A percentile compares a stretch with the other conserved stretches of the same genome.
These are phyloP conservation scores for Coronaproctus castanopsis DNA, from an alignment of 2,888 invertebrate genomes.

Conservation along the genomic window DNA sequence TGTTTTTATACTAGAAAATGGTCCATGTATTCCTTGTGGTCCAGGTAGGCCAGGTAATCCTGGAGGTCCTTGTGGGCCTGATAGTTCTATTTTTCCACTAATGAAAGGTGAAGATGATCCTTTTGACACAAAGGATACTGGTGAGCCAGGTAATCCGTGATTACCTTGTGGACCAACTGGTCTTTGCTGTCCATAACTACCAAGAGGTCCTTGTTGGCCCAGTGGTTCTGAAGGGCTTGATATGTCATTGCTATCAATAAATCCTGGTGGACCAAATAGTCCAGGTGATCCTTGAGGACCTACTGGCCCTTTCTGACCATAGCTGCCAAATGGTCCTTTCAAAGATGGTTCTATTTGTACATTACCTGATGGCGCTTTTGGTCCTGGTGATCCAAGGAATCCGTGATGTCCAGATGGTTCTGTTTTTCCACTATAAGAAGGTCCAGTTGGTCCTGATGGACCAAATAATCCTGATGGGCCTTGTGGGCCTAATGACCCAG, in stretches of 20 bases:
- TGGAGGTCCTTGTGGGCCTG: no score
- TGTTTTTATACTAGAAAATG: no score
- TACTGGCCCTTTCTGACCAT: no score
- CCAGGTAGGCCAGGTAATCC: no score
- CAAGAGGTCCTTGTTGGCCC: conserved; percentile 23
- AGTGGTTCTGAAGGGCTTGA: conserved; percentile 13
- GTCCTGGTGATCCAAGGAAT: conserved; percentile 23
- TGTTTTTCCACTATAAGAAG: conserved; percentile 20
- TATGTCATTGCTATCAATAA: conserved; percentile 20
- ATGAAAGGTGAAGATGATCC: conserved; percentile 19
- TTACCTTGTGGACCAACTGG: conserved; percentile 24
- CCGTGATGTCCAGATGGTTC: conserved; percentile 23
- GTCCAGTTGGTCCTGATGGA: conserved; percentile 13
- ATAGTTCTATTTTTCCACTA: no score
- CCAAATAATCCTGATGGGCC: conserved; percentile 13
- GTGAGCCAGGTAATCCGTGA: no score
- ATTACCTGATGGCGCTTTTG: conserved; percentile 24
- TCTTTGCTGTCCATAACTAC: conserved; percentile 22
- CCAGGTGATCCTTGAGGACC: conserved; percentile 11
- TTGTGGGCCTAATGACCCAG: conserved; percentile 15
- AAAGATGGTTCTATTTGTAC: background rate
- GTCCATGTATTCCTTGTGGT: no score
- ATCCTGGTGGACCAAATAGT: background rate
- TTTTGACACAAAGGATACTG: conserved; percentile 29
- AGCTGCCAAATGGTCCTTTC: conserved; percentile 27